These are phyloP conservation scores for Sciurus carolinensis DNA, from an alignment of 2,797 vertebrate genomes.

Conservation along the genomic window DNA sequence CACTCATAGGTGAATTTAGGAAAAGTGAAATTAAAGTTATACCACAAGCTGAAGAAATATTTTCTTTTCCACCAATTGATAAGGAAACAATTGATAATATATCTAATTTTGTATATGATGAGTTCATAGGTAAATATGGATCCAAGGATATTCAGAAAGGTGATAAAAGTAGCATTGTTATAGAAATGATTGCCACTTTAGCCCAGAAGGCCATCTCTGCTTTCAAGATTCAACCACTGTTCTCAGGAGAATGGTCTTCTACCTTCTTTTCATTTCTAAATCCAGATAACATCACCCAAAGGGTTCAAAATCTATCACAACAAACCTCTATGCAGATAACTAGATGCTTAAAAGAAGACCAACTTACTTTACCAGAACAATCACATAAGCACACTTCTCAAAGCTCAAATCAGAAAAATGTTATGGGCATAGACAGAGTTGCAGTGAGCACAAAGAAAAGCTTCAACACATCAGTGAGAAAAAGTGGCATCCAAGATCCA, in stretches of 20 bases:
- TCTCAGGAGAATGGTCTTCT: slow-evolving; percentile 83
- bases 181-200: slow-evolving; percentile 76
- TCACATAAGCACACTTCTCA: background rate
- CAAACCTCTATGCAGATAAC: slow-evolving; percentile 35
- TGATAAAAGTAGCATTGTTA: slow-evolving; percentile 44
- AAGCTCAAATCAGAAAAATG: slow-evolving; percentile 6
- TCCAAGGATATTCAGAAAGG: slow-evolving; percentile 63
- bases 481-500: background rate
- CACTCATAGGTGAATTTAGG: slow-evolving; percentile 81
- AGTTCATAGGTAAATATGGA: slow-evolving; percentile 71
- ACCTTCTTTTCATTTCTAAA: slow-evolving; percentile 83
- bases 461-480: background rate
- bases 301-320: slow-evolving; percentile 69
- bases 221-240: slow-evolving; percentile 82
- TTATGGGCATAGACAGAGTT: background rate
- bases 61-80: slow-evolving; percentile 75
- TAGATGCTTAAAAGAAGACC: slow-evolving; percentile 1
- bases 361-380: slow-evolving; percentile 31
- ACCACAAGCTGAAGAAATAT: slow-evolving; percentile 73
- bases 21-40: slow-evolving; percentile 83
- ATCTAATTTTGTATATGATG: slow-evolving; percentile 81
- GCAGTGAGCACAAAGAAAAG: background rate
- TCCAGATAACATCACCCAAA: slow-evolving; percentile 77
- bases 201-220: slow-evolving; percentile 82
- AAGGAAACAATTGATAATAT: slow-evolving; percentile 80